Evolutionary conservation across 2,113 vertebrate genomes (phyloP).

Genomic region (Osmerus mordax): DNA sequence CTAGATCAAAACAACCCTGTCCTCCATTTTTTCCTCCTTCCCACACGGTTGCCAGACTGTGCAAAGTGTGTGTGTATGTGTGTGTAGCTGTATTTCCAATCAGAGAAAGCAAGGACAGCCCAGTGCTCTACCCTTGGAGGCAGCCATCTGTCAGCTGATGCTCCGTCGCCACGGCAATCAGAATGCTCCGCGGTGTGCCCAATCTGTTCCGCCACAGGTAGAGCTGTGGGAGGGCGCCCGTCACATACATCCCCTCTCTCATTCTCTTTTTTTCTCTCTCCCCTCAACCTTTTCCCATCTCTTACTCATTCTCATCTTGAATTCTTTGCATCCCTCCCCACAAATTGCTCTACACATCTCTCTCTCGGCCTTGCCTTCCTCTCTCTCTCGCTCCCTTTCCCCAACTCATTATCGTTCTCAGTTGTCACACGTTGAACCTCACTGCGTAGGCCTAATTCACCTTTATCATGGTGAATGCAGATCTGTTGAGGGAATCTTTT

Average conservation of each 20-base stretch:
- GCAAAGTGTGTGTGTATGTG: constrained; percentile 27
- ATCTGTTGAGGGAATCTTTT: neutral
- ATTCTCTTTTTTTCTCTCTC: constrained; percentile 20
- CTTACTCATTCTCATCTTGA: neutral
- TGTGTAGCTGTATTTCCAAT: constrained; percentile 46
- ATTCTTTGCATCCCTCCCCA: neutral
- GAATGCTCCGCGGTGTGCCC: constrained; percentile 67
- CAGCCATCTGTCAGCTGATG: constrained; percentile 73
- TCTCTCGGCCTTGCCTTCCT: neutral
- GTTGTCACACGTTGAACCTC: neutral
- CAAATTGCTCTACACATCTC: neutral
- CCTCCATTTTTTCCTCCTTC: constrained; percentile 32
- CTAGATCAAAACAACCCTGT: constrained; percentile 47
- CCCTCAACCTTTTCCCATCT: neutral
- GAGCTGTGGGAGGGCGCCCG: constrained; percentile 52
- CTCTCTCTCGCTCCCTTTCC: neutral
- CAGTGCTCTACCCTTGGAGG: constrained; percentile 61
- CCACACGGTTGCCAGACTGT: constrained; percentile 15
- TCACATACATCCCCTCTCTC: constrained; percentile 28
- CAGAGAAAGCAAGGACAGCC: constrained; percentile 50
- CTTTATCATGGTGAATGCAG: neutral
- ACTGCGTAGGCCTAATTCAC: neutral
- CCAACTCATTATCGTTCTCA: neutral
- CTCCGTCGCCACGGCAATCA: constrained; percentile 67
- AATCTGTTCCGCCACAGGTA: constrained; percentile 76